phyloP scores from a whole-genome alignment of 1,140 invertebrate species.

The Galendromus occidentalis region DNA sequence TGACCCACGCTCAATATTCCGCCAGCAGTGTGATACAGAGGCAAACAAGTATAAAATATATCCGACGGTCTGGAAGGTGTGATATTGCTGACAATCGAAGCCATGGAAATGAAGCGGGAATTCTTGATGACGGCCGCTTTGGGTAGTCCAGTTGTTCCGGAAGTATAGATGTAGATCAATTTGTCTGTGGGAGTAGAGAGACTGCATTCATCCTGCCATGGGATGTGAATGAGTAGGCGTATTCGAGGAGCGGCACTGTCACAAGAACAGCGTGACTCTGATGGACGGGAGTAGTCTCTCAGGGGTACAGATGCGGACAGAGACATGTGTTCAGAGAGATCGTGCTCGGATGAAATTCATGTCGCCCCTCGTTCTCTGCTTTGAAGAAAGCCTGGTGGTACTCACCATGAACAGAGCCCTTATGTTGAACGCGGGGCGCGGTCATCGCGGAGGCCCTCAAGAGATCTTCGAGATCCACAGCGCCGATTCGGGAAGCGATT shows the following conservation, averaged over 20 bases:
- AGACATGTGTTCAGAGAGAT: no score
- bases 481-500: neutral
- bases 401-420: neutral
- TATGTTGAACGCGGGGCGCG: neutral
- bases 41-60: slow-evolving; percentile 65
- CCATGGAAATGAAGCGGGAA: slow-evolving; percentile 36
- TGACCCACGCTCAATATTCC: slow-evolving; percentile 64
- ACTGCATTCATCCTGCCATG: no score
- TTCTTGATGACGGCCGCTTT: slow-evolving; percentile 68
- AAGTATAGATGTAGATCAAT: slow-evolving; percentile 62
- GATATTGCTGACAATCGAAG: slow-evolving; percentile 24
- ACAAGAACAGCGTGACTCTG: no score
- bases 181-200: slow-evolving; percentile 13
- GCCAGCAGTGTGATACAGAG: slow-evolving; percentile 83
- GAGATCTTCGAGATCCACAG: neutral
- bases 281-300: no score
- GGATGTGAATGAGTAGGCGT: no score
- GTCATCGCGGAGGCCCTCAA: neutral
- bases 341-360: no score
- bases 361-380: no score
- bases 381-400: neutral
- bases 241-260: no score
- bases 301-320: no score
- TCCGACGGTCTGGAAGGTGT: slow-evolving; percentile 39
- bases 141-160: slow-evolving; percentile 73